Evolutionary conservation across 2,888 invertebrate species (phyloP), one percentile per base, ranked within the genome.

Genomic region (Operophtera brumata): DNA sequence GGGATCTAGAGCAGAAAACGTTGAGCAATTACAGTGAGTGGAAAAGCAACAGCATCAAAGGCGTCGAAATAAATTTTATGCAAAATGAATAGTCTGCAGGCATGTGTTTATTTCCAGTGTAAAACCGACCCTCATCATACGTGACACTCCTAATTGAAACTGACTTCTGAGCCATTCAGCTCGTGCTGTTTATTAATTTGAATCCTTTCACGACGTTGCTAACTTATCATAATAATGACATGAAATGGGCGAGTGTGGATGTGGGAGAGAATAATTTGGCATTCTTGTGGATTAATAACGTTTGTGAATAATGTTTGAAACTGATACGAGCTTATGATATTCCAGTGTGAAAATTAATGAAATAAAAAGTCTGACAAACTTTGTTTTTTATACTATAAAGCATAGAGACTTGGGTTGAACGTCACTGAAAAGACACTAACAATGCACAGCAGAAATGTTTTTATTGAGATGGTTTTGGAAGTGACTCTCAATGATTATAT

Each of bases 51-150:
- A 8, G 30, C 9, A 8, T 9, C 30, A 30, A 30, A 30, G 36
- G 28, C 39, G 12, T 48, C 32, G 12, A 30, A 14, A 32, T 44
- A 9, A 30, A 9, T 30, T 32, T 35, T 34, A 34, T 45, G 51
- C 8, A 46, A 46, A 50, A 39, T 36, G 14, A 43, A 55, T 45
- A 32, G 9, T 28, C 12, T 35, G 39, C 20, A 50, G 14, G 12
- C 13, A 26, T 32, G 32, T 47, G 34, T 51, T 47, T 47, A 51
- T 51, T 51, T 43, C 25, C 59, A 50, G 64, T 63, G 50, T 57
- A 59, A 60, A 65, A 65, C 46, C 42, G 47, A 79, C 78, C 80
- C 75, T 77, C 65, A 67, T 80, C 79, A 76, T 62, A 57, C 58
- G 47, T 56, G 53, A 53, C 63, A 61, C 54, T 49, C 54, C 65